Percentiles rank a stretch among this genome's conserved stretches.
Conservation (phyloP, 2,888 invertebrate genomes). For the Sinelater perroti region DNA sequence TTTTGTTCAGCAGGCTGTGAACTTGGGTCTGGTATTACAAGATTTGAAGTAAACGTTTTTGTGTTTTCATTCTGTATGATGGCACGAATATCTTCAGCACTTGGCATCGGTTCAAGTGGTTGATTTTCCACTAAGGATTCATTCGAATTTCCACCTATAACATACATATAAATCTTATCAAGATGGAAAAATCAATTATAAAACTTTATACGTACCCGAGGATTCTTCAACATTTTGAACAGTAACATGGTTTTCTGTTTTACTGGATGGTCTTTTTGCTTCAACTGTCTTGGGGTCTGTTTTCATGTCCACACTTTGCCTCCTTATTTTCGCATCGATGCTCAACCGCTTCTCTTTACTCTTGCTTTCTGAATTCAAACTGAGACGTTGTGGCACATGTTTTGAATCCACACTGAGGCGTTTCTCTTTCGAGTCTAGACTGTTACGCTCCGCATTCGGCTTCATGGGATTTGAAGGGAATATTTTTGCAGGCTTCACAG, state of each 20-base stretch:
- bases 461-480: constrained; percentile 53
- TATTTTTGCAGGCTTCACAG: constrained; percentile 55
- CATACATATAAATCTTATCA: not conserved
- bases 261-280: not conserved
- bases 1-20: constrained; percentile 25
- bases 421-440: constrained; percentile 44
- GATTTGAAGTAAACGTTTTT: constrained; percentile 51
- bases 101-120: constrained; percentile 47
- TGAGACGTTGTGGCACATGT: constrained; percentile 26
- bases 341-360: constrained; percentile 34
- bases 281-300: constrained; percentile 27
- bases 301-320: constrained; percentile 44
- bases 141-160: constrained; percentile 36
- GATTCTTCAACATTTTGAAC: constrained; percentile 19
- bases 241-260: constrained; percentile 3
- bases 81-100: constrained; percentile 54
- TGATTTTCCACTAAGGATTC: constrained; percentile 35
- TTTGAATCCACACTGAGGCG: constrained; percentile 51
- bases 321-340: constrained; percentile 45
- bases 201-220: constrained; percentile 8
- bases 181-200: not conserved
- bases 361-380: constrained; percentile 34
- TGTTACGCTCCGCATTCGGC: constrained; percentile 45
- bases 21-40: constrained; percentile 43
- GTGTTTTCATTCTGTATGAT: constrained; percentile 56